Evolutionary conservation across 2,888 invertebrate genomes (phyloP).

Genomic region (Sphinx pinastri): DNA sequence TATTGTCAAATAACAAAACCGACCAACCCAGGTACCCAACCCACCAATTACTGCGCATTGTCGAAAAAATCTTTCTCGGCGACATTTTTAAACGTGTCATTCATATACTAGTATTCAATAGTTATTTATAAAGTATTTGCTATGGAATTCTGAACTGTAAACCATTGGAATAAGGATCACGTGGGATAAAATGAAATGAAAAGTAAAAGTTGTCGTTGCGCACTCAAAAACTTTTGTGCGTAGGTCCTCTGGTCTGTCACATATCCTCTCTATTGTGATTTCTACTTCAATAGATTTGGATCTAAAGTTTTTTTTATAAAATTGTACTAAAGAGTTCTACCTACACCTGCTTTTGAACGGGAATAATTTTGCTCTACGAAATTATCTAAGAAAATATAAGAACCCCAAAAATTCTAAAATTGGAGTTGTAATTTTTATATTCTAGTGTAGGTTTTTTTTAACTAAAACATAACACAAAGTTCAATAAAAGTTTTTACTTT

Average conservation of each 20-base stretch:
- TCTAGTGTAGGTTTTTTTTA: neutral
- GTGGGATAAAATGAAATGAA: neutral
- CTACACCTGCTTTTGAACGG: constrained; percentile 64
- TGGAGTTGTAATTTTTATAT: neutral
- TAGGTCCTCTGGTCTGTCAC: constrained; percentile 80
- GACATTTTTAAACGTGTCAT: constrained; percentile 82
- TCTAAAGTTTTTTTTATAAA: constrained; percentile 59
- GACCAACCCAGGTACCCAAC: constrained; percentile 80
- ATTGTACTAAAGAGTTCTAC: constrained; percentile 64
- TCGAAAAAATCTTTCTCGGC: constrained; percentile 75
- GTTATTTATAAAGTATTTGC: constrained; percentile 25
- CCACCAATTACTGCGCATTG: constrained; percentile 81
- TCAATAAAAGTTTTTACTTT: neutral
- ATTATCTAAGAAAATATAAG: neutral
- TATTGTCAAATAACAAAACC: constrained; percentile 78
- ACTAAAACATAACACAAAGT: neutral
- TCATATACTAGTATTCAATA: constrained; percentile 50
- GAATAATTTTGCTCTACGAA: constrained; percentile 28
- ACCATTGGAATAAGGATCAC: neutral
- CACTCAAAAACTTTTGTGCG: constrained; percentile 74
- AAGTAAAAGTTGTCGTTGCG: constrained; percentile 48
- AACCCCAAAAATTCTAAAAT: neutral
- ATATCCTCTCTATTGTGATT: constrained; percentile 80
- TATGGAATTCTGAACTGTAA: constrained; percentile 48
- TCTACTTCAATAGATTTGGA: constrained; percentile 66